Base-by-base conservation (phyloP, 2,888 invertebrate species). In the Alloplasta piceator region DNA sequence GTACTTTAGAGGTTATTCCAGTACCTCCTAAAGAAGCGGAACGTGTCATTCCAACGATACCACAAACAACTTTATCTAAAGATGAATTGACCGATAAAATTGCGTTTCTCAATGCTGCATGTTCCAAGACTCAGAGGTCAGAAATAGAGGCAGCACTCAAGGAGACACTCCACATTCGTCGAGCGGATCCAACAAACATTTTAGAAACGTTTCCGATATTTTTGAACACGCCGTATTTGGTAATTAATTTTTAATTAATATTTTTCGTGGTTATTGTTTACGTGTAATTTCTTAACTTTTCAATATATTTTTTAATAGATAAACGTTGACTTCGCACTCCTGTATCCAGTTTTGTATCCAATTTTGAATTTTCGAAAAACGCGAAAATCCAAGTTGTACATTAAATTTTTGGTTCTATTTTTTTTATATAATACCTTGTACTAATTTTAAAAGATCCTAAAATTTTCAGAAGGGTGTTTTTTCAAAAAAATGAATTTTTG, bases 161-260 rank as follows among this genome's bases (percentile, higher is more conserved):
- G 60, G 52, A 55, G 7, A 83, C 83, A 7, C 78, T 82, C 14
- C 6, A 12, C 7, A 7, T 77, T n/a, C 67, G 80, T 66, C 52
- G 67, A 71, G 14, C 70, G 7, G 38, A 74, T 3, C 38, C 58
- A 0, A 43, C 38, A 1, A 38, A 77, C 41, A 81, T 83, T 72
- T 72, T 82, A 12, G n/a, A 76, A 6, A 6, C n/a, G 6, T 82
- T 56, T 38, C 75, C 76, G 1, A 61, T 64, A 73, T 82, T 82
- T 63, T 4, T 64, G 5, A 77, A 76, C 70, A 71, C 73, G 6
- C 60, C 73, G 7, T 73, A 63, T 64, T 41, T 82, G 66, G 79
- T 82, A 58, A 0, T 38, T n/a, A 38, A 38, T n/a, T 38, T 16
- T 38, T 36, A 10, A 38, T 38, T 4, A 58, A 38, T 38, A 9